Evolutionary conservation across 2,888 invertebrate genomes (phyloP).

Genomic region (Horisme vitalbata): DNA sequence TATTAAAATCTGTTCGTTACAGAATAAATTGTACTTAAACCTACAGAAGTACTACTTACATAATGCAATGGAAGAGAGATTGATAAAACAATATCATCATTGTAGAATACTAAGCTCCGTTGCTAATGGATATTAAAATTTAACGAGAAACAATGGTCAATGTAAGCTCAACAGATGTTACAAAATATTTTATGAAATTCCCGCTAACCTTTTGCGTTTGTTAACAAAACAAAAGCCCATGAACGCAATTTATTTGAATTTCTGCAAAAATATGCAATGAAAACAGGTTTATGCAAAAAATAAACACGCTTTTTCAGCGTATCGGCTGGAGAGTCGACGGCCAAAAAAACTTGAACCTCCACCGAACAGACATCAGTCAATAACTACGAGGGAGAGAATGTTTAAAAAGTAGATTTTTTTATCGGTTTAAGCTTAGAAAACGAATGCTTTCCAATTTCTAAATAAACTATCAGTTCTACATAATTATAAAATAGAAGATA

Average conservation of each 20-base stretch:
- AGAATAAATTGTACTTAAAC: too few relatives aligned
- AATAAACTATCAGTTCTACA: too few relatives aligned
- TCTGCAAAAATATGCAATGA: conserved; percentile 13
- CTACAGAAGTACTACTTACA: too few relatives aligned
- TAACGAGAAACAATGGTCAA: neutral
- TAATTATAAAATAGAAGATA: too few relatives aligned
- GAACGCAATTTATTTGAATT: conserved; percentile 3
- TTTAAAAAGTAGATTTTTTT: conserved; percentile 5
- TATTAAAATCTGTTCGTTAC: too few relatives aligned
- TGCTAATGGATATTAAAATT: neutral
- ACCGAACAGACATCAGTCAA: conserved; percentile 10
- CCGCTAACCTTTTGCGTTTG: neutral
- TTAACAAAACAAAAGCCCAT: conserved; percentile 1
- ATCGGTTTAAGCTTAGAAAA: neutral
- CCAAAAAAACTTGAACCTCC: conserved; percentile 1
- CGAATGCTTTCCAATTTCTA: too few relatives aligned
- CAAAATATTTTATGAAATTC: neutral
- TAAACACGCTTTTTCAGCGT: conserved; percentile 11
- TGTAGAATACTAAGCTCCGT: too few relatives aligned
- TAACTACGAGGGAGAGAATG: conserved; percentile 9
- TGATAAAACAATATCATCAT: too few relatives aligned
- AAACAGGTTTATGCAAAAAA: conserved; percentile 10
- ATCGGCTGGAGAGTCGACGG: conserved; percentile 5
- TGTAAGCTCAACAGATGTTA: neutral
- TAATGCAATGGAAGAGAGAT: too few relatives aligned